Conservation (phyloP, 2,113 vertebrate species). For the Dicerorhinus sumatrensis region DNA sequence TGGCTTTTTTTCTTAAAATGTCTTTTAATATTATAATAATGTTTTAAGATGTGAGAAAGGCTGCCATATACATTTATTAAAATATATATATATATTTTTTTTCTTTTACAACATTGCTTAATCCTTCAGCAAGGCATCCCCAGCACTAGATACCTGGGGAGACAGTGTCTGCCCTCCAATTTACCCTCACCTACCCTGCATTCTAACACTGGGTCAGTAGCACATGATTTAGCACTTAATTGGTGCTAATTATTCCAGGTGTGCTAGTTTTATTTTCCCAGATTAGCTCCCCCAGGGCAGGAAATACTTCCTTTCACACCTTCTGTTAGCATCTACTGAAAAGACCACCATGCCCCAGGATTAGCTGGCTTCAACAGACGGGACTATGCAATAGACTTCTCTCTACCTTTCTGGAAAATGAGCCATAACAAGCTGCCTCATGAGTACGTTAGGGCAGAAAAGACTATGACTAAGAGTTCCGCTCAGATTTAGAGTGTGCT, state of each 20-base stretch:
- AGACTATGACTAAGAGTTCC: neutral
- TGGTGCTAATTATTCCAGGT: slow-evolving; percentile 57
- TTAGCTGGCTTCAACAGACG: neutral
- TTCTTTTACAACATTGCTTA: neutral
- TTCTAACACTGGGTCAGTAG: neutral
- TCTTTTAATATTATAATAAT: neutral
- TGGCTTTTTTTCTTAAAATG: neutral
- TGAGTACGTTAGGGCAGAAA: neutral
- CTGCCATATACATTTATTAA: neutral
- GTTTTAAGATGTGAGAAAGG: neutral
- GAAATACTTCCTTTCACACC: neutral
- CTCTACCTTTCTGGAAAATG: neutral
- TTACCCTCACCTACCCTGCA: neutral
- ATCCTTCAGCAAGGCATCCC: neutral
- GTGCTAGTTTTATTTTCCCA: neutral
- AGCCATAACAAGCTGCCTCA: neutral
- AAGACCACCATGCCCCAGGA: neutral
- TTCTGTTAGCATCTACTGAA: slow-evolving; percentile 2
- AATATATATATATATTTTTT: neutral
- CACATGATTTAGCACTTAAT: neutral
- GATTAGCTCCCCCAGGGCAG: neutral
- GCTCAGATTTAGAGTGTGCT: neutral
- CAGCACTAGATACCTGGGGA: neutral
- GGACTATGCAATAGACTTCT: neutral
- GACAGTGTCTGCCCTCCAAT: neutral